Base-by-base conservation (phyloP, 2,888 invertebrate genomes). In the Cheilosia pagana region DNA sequence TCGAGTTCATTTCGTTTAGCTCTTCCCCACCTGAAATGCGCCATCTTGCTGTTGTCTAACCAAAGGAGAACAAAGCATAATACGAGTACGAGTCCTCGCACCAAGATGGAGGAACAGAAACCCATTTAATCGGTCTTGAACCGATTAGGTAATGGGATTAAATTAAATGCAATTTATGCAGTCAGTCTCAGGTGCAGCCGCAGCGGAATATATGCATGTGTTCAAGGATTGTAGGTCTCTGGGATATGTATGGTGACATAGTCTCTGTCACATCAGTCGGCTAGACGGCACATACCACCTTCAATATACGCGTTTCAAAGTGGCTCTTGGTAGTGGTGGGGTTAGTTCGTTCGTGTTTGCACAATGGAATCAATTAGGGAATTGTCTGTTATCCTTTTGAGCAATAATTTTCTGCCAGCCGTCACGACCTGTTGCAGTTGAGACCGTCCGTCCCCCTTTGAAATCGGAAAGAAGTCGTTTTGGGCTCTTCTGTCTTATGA, bases 361-460 rank as follows among this genome's bases (percentile, higher is more conserved):
- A 81, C 63, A 75, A 75, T 70, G 63, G 43, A 75, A 81, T 81
- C 62, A 75, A 81, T 81, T 75, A 81, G 75, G 68, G 68, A 81
- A 81, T 81, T 81, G 81, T 81, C 74, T 81, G 81, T 71, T 81
- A 71, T 70, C 65, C 81, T 77, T 82, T 82, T 82, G 71, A 76
- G 77, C 77, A n/a, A n/a, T 71, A 82, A 76, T 82, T 82, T 82
- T 65, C 59, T 67, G 39, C 72, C 68, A 45, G 45, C 45, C 45
- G 19, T 8, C 8, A 6, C 65, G 35, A 82, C 81, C 71, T 82
- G 81, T 82, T 82, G 81, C 81, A 72, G 59, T 60, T 57, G 63
- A 14, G 50, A 10, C 10, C 25, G 25, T 19, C 25, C 62, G 16
- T n/a, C n/a, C n/a, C n/a, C n/a, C 41, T 48, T 31, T 68, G 59